Evolutionary conservation across 2,888 invertebrate species (phyloP).

Genomic region (Invenusta paracnida): DNA sequence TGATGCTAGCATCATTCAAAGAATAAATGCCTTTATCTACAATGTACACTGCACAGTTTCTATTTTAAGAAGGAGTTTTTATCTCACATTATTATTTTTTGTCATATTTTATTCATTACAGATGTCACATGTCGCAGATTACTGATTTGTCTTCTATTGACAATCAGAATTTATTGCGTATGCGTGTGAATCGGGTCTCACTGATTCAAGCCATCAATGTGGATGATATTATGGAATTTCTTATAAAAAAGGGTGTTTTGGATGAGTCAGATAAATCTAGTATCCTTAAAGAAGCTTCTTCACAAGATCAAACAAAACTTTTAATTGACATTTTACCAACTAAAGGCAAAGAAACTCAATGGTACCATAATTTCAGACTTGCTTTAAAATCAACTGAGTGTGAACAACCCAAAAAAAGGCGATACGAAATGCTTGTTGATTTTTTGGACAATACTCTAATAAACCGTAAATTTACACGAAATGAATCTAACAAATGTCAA

Average conservation of each 20-base stretch:
- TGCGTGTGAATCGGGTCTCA: conserved; percentile 54
- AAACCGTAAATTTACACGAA: too few species aligned
- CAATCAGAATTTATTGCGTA: conserved; percentile 53
- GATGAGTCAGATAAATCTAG: conserved; percentile 49
- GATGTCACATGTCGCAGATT: conserved; percentile 33
- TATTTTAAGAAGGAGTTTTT: too few species aligned
- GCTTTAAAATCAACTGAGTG: conserved; percentile 52
- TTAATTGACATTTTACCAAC: conserved; percentile 53
- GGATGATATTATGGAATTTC: conserved; percentile 50
- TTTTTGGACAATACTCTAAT: conserved; percentile 57
- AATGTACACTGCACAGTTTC: too few species aligned
- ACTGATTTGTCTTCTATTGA: conserved; percentile 42
- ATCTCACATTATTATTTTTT: too few species aligned
- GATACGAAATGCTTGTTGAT: conserved; percentile 52
- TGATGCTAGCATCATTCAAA: too few species aligned
- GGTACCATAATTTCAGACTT: conserved; percentile 53
- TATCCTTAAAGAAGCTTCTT: conserved; percentile 50
- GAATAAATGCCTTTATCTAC: too few species aligned
- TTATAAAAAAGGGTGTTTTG: conserved; percentile 49
- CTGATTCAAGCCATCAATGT: conserved; percentile 54
- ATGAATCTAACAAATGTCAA: too few species aligned
- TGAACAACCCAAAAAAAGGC: conserved; percentile 48
- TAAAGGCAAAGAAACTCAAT: conserved; percentile 51
- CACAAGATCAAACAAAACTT: conserved; percentile 51
- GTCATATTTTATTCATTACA: too few species aligned